These are phyloP conservation scores for Holcopasites calliopsidis DNA, from an alignment of 1,140 invertebrate species.

Conservation along the genomic window DNA sequence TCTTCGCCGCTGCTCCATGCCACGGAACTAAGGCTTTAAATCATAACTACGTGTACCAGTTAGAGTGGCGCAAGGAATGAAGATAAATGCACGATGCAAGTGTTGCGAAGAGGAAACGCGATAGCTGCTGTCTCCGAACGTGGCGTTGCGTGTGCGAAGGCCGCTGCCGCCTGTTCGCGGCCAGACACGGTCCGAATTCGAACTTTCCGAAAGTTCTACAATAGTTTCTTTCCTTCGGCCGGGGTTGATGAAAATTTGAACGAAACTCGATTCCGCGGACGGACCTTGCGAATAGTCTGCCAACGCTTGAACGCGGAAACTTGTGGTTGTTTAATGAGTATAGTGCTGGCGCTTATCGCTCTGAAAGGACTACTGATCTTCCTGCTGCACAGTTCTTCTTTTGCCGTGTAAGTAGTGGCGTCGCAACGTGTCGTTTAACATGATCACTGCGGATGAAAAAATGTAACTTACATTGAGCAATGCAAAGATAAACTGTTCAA, in stretches of 20 bases:
- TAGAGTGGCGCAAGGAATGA: slow-evolving; percentile 71
- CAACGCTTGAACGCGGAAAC: slow-evolving; percentile 11
- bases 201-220: slow-evolving; percentile 16
- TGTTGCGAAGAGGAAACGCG: slow-evolving; percentile 74
- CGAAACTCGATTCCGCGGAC: slow-evolving; percentile 32
- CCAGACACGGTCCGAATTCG: slow-evolving; percentile 14
- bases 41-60: slow-evolving; percentile 70
- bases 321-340: background rate
- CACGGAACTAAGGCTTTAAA: slow-evolving; percentile 65
- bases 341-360: background rate
- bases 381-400: background rate
- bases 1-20: background rate
- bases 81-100: slow-evolving; percentile 69
- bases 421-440: background rate
- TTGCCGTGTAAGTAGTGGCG: too few relatives aligned
- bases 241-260: slow-evolving; percentile 61
- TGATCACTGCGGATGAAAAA: background rate
- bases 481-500: too few relatives aligned
- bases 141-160: slow-evolving; percentile 24
- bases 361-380: background rate
- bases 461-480: too few relatives aligned
- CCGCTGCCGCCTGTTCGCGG: slow-evolving; percentile 5
- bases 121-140: slow-evolving; percentile 63
- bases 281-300: slow-evolving; percentile 18
- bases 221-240: slow-evolving; percentile 1